Percentiles rank a stretch among this genome's conserved stretches.
Evolutionary conservation across 1,140 invertebrate species (phyloP).

Genomic region (Ooceraea biroi): DNA sequence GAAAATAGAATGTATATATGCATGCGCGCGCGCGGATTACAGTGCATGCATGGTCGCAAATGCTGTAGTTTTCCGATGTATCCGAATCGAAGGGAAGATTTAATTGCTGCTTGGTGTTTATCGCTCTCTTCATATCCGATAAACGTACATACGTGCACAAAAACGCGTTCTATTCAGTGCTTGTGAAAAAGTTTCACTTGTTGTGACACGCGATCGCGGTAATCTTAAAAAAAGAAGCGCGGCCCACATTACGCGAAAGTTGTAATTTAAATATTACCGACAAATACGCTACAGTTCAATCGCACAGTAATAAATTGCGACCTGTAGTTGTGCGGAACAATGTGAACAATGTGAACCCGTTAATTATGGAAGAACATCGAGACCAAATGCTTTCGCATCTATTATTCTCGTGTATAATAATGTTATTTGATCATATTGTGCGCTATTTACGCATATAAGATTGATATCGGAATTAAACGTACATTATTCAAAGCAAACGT

Average conservation of each 20-base stretch:
- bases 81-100: slow-evolving; percentile 5
- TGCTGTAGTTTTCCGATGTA: slow-evolving; percentile 31
- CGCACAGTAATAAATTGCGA: slow-evolving; percentile 28
- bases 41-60: slow-evolving; percentile 1
- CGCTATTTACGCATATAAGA: too few species aligned
- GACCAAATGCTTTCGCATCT: too few species aligned
- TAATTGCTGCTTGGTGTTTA: neutral
- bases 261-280: slow-evolving; percentile 32
- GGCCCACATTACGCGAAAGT: neutral
- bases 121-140: slow-evolving; percentile 16
- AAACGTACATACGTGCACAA: slow-evolving; percentile 13
- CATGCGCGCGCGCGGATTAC: neutral
- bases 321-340: neutral
- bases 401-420: too few species aligned
- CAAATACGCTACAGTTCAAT: neutral
- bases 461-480: neutral
- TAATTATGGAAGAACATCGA: neutral
- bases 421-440: too few species aligned
- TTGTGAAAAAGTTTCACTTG: slow-evolving; percentile 44
- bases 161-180: slow-evolving; percentile 13
- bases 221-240: slow-evolving; percentile 47
- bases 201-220: slow-evolving; percentile 25
- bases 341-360: neutral
- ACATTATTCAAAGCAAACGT: too few species aligned
- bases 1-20: neutral